Conservation (phyloP, 2,797 vertebrate genomes). For the Lycodopsis pacificus region DNA sequence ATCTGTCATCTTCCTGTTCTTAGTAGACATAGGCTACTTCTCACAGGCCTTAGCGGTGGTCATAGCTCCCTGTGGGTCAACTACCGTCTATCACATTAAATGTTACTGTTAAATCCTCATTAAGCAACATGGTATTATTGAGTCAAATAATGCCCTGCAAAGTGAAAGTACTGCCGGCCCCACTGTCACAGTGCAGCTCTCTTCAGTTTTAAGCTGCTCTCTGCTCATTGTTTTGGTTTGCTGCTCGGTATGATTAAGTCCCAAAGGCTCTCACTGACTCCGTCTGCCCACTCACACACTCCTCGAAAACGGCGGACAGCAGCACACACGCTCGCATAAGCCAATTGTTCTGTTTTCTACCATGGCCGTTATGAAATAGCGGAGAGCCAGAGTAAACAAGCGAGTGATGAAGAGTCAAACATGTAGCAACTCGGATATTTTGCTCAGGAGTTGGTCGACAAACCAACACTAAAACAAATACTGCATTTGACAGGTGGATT, state of each 20-base stretch:
- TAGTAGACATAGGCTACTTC: not conserved
- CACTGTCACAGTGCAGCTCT: slow-evolving; percentile 13
- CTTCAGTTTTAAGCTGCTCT: slow-evolving; percentile 37
- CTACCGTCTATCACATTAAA: slow-evolving; percentile 8
- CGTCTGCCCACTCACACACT: slow-evolving; percentile 38
- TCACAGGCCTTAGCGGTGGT: not conserved
- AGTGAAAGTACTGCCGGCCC: slow-evolving; percentile 11
- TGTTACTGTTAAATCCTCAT: slow-evolving; percentile 5
- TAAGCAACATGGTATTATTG: not conserved
- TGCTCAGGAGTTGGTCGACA: slow-evolving; percentile 6
- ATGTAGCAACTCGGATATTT: not conserved
- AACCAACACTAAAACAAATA: slow-evolving; percentile 19
- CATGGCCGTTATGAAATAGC: slow-evolving; percentile 9
- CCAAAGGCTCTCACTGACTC: slow-evolving; percentile 59
- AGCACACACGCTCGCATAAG: slow-evolving; percentile 39
- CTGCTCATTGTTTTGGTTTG: slow-evolving; percentile 64
- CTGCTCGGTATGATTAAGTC: slow-evolving; percentile 66
- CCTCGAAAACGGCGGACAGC: slow-evolving; percentile 32
- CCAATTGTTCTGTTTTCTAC: slow-evolving; percentile 14
- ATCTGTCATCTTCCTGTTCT: not conserved
- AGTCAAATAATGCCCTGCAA: slow-evolving; percentile 7
- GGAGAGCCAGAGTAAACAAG: slow-evolving; percentile 43
- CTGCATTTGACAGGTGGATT: slow-evolving; percentile 11
- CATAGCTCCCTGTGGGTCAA: not conserved
- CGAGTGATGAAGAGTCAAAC: slow-evolving; percentile 22